Evolutionary conservation across 2,888 invertebrate genomes (phyloP).

Genomic region (Mellilla xanthometata): DNA sequence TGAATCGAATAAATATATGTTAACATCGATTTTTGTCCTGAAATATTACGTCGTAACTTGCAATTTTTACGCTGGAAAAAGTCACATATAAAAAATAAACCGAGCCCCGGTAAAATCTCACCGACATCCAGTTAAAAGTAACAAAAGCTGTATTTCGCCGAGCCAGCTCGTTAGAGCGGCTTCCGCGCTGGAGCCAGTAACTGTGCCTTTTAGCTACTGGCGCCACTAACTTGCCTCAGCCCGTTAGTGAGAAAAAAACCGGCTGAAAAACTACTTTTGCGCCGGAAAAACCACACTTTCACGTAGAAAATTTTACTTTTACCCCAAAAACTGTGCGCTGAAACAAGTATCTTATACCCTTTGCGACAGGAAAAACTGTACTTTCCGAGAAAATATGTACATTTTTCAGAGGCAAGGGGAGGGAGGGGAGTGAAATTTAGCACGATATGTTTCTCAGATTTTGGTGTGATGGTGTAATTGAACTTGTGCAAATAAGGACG

Average conservation of each 20-base stretch:
- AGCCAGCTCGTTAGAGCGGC: conserved; percentile 19
- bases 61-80: not conserved
- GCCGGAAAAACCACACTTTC: too few relatives aligned
- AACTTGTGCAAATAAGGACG: conserved; percentile 7
- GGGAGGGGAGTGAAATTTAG: not conserved
- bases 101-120: not conserved
- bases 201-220: conserved; percentile 7
- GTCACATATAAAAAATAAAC: not conserved
- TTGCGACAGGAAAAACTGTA: conserved; percentile 2
- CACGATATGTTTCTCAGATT: too few relatives aligned
- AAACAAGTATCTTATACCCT: conserved; percentile 5
- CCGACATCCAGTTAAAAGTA: conserved; percentile 6
- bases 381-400: conserved; percentile 1
- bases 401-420: conserved; percentile 1
- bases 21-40: too few relatives aligned
- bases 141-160: conserved; percentile 11
- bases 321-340: not conserved
- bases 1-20: too few relatives aligned
- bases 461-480: conserved; percentile 8
- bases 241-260: not conserved
- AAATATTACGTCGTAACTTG: not conserved
- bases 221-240: conserved; percentile 5
- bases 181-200: conserved; percentile 6
- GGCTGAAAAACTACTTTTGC: too few relatives aligned
- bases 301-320: too few relatives aligned